A percentile compares a stretch with the other conserved stretches of the same genome.
Evolutionary conservation across 1,140 invertebrate genomes (phyloP).

Genomic region (Papilio polytes): DNA sequence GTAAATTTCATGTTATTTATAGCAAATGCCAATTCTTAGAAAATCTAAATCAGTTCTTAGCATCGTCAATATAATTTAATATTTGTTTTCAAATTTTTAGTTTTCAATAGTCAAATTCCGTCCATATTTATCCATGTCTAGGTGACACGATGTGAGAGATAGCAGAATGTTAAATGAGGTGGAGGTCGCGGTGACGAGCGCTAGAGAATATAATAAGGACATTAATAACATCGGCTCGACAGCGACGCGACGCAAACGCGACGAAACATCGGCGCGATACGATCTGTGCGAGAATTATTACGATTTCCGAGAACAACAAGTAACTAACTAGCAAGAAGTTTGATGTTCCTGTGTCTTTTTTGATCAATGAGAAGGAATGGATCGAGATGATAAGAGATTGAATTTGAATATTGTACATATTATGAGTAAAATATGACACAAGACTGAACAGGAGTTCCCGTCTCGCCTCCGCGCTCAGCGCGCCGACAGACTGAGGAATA

Average conservation of each 20-base stretch:
- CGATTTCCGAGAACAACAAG: not conserved
- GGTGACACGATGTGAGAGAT: not conserved
- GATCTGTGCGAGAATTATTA: constrained; percentile 4
- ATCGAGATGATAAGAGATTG: not conserved
- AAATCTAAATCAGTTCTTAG: not conserved
- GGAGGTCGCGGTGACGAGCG: constrained; percentile 8
- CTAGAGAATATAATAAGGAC: constrained; percentile 32
- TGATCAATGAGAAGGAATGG: not conserved
- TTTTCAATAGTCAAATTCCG: not conserved
- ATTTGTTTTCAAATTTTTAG: not conserved
- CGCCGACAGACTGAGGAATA: constrained; percentile 48
- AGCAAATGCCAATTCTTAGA: not conserved
- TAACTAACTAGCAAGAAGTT: not conserved
- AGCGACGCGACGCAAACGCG: not conserved
- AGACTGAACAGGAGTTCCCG: not conserved
- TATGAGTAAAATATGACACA: not conserved
- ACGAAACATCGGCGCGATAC: not conserved
- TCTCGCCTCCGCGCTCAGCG: not conserved
- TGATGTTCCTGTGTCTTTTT: not conserved
- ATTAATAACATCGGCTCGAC: constrained; percentile 28
- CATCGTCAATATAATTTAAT: not conserved
- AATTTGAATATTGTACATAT: not conserved
- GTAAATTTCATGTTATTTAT: not conserved
- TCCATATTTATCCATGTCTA: not conserved
- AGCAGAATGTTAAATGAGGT: not conserved